Base-by-base conservation (phyloP, 1,140 invertebrate species). In the Stratiolaelaps scimitus region DNA sequence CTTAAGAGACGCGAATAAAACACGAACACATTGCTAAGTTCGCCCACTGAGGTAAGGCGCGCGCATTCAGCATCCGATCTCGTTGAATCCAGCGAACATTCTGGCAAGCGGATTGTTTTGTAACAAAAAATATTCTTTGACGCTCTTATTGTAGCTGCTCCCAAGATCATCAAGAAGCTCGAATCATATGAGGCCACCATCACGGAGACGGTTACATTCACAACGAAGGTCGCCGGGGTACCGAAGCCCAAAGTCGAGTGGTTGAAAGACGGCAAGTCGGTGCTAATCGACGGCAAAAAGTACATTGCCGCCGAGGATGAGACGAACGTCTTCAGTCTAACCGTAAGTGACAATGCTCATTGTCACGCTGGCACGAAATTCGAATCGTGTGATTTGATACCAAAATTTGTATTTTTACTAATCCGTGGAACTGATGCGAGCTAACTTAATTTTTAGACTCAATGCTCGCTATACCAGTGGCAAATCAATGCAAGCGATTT, bases 111-210 rank as follows among this genome's bases (percentile, higher is more conserved):
- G n/a, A n/a, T n/a, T n/a, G n/a, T n/a, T n/a, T n/a, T n/a, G n/a
- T n/a, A n/a, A n/a, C n/a, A n/a, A n/a, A n/a, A n/a, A n/a, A n/a
- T n/a, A n/a, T n/a, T n/a, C 48, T 30, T 29, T 43, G 20, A 20
- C 65, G 0, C 26, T 28, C 45, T 67, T 30, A 43, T 20, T 0
- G 7, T 26, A 15, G 26, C 84, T 23, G 84, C 87, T 68, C 87
- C 88, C 1, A 81, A 82, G 68, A 83, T 91, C 30, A 77, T 81
- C 0, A 82, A 85, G 73, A 69, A 68, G 68, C 48, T 69, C 67
- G 23, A 60, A 10, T 60, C 53, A 26, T 60, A 60, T 26, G 53
- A 60, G 26, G 53, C 53, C 53, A 60, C 53, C 2, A 17, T 60
- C 26, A 60, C 53, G 1, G 89, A 73, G 64, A 74, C 74, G 1